Conservation (phyloP, 1,140 invertebrate species). For the Berghia stephanieae region DNA sequence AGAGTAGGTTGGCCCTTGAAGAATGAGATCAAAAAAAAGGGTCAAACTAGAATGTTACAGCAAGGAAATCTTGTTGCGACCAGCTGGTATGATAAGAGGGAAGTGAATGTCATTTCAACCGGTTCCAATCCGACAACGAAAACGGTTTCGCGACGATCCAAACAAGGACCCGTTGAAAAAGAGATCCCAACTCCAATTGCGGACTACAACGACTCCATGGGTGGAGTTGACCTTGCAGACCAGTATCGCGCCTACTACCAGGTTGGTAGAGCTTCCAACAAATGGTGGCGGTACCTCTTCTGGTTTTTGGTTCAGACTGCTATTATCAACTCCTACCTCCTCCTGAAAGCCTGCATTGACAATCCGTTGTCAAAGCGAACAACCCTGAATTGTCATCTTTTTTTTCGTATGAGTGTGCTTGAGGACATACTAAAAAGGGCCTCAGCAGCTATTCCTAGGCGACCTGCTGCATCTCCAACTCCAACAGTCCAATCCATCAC, state of each 20-base stretch:
- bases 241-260: constrained; percentile 22
- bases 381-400: not conserved
- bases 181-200: constrained; percentile 4
- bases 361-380: not conserved
- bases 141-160: not conserved
- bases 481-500: not conserved
- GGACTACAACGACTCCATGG: constrained; percentile 22
- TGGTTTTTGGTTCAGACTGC: constrained; percentile 26
- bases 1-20: constrained; percentile 18
- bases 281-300: constrained; percentile 26
- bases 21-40: not conserved
- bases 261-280: not conserved
- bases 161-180: not conserved
- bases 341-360: not conserved
- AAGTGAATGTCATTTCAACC: constrained; percentile 22
- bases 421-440: not conserved
- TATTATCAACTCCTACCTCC: constrained; percentile 18
- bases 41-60: not conserved
- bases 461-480: not conserved
- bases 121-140: constrained; percentile 7
- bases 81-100: constrained; percentile 24
- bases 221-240: constrained; percentile 23
- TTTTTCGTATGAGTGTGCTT: not conserved
- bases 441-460: not conserved
- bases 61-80: constrained; percentile 13